These are phyloP conservation scores for Zoanthus sansibaricus DNA, from an alignment of 92 coral and sea anemone genomes.

Conservation along the genomic window DNA sequence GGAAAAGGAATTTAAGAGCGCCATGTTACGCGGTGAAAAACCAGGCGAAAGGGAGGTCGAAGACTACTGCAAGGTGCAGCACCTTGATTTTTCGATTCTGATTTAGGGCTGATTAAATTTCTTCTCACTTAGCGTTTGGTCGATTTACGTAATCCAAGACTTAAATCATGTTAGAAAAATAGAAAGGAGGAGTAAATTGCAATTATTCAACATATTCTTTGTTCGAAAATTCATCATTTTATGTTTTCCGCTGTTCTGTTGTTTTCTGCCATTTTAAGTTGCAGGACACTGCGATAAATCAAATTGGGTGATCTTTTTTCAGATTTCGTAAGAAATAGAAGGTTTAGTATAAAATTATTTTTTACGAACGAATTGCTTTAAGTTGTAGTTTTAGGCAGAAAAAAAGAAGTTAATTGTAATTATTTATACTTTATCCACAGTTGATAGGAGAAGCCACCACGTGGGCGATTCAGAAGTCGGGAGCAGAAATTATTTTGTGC, in stretches of 20 bases:
- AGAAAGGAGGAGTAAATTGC: not conserved
- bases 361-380: not conserved
- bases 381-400: not conserved
- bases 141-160: too few relatives aligned
- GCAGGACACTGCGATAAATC: too few relatives aligned
- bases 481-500: constrained; percentile 70
- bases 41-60: constrained; percentile 37
- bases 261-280: too few relatives aligned
- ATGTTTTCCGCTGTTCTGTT: too few relatives aligned
- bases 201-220: not conserved
- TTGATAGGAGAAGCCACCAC: constrained; percentile 58
- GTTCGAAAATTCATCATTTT: too few relatives aligned
- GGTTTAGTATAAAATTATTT: too few relatives aligned
- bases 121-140: not conserved
- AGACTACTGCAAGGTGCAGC: constrained; percentile 62
- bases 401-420: not conserved
- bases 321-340: too few relatives aligned
- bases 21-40: constrained; percentile 32
- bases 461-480: constrained; percentile 69
- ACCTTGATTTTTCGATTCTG: not conserved
- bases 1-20: constrained; percentile 62
- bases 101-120: not conserved
- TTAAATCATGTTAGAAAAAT: not conserved
- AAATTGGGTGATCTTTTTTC: too few relatives aligned
- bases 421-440: constrained; percentile 25